Base-by-base conservation (phyloP, 2,888 invertebrate genomes). In the Doris montereyensis region DNA sequence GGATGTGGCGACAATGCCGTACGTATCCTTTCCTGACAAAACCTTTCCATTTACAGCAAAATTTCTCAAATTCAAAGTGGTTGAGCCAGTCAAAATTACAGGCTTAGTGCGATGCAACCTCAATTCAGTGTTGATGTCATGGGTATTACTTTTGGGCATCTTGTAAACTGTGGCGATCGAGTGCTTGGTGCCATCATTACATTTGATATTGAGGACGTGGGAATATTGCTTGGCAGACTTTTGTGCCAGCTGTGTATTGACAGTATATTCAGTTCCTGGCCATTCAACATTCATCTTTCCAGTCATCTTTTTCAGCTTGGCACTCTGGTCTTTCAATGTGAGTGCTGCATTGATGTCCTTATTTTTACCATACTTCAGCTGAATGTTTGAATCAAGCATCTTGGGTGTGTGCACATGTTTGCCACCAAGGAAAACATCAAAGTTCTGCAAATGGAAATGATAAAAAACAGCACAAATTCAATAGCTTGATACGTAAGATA, bases 61-160 rank as follows among this genome's bases (percentile, higher is more conserved):
- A 21, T 84, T 79, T 5, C 79, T 79, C 17, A 76, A 78, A 41
- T 83, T 79, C 2, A 84, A 67, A 26, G 81, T 83, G 70, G 83
- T 82, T 21, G 82, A 82, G 13, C 84, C 86, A 21, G 52, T 52
- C 17, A 80, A 57, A 60, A 58, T 70, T 35, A 78, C 13, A 34
- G 83, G 84, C 28, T 83, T 76, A 58, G 80, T 77, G 10, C 78
- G 72, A 26, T 78, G 58, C 0, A 87, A 8, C 13, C 81, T 58
- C 21, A 88, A 76, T 28, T 82, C 77, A 4, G 86, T 84, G 2
- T 81, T 78, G n/a, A 86, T 34, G 21, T 81, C 79, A 34, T 83
- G 77, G 24, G 82, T 71, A 4, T 70, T 78, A 26, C 41, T 71
- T 8, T 82, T 82, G 30, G 80, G 58, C 24, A 62, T 72, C 13